These are phyloP conservation scores for Caradrina clavipalpis DNA, from an alignment of 2,888 invertebrate species.

Conservation along the genomic window DNA sequence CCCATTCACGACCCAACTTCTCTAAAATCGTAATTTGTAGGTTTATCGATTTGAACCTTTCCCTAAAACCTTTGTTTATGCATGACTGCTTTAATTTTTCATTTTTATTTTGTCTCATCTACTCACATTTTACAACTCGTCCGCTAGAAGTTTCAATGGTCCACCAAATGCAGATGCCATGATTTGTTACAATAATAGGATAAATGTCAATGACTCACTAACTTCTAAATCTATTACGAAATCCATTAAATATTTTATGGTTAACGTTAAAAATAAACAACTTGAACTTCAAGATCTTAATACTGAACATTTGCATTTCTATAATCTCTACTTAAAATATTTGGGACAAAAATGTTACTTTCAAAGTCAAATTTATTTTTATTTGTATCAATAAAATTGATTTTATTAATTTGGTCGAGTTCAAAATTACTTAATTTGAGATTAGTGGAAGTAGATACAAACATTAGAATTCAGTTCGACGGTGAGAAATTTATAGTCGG, in stretches of 20 bases:
- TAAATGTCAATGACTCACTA: slow-evolving; percentile 52
- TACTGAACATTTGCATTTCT: slow-evolving; percentile 61
- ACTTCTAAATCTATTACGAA: slow-evolving; percentile 57
- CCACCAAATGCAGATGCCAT: slow-evolving; percentile 36
- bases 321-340: slow-evolving; percentile 53
- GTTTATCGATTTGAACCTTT: not conserved
- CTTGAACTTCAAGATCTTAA: slow-evolving; percentile 57
- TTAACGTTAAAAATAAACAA: slow-evolving; percentile 43
- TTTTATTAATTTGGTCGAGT: slow-evolving; percentile 47
- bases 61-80: slow-evolving; percentile 10
- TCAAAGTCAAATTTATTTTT: slow-evolving; percentile 56
- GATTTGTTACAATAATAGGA: slow-evolving; percentile 65
- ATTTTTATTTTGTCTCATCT: slow-evolving; percentile 30
- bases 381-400: slow-evolving; percentile 53
- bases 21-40: not conserved
- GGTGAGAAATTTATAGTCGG: slow-evolving; percentile 10
- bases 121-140: slow-evolving; percentile 38
- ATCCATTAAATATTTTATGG: slow-evolving; percentile 58
- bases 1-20: no score
- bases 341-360: slow-evolving; percentile 44
- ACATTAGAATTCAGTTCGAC: not conserved
- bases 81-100: slow-evolving; percentile 7
- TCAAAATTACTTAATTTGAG: slow-evolving; percentile 50
- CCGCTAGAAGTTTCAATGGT: slow-evolving; percentile 37
- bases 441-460: slow-evolving; percentile 21